Evolutionary conservation across 2,113 vertebrate species (phyloP).

Genomic region (Smithornis capensis): DNA sequence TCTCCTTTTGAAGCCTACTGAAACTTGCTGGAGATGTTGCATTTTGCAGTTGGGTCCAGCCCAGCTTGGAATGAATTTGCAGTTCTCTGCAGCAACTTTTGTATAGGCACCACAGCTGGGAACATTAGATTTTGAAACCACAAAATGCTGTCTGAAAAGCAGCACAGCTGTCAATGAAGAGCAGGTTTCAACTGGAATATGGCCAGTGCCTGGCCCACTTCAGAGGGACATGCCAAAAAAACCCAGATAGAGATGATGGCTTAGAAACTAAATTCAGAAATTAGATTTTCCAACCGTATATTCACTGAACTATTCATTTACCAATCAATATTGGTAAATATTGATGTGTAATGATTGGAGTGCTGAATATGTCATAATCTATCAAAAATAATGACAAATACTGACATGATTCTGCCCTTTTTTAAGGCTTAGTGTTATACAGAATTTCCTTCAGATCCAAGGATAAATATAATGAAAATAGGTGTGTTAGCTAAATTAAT

Average conservation of each 20-base stretch:
- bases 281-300: not conserved
- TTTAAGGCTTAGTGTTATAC: not conserved
- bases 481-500: not conserved
- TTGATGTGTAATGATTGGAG: not conserved
- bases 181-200: not conserved
- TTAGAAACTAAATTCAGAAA: slow-evolving; percentile 37
- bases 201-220: not conserved
- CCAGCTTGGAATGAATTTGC: not conserved
- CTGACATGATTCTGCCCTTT: not conserved
- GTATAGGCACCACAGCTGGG: not conserved
- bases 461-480: not conserved
- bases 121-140: not conserved
- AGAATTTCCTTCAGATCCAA: not conserved
- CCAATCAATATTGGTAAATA: too few relatives aligned
- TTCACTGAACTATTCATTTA: slow-evolving; percentile 32
- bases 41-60: not conserved
- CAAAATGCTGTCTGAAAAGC: not conserved
- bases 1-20: not conserved
- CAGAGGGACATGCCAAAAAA: not conserved
- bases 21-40: not conserved
- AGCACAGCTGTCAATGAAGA: not conserved
- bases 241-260: not conserved
- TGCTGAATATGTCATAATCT: not conserved
- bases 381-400: not conserved
- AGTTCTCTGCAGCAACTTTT: not conserved